Base-by-base conservation (phyloP, 2,797 vertebrate species). In the Oreonectes daqikongensis region DNA sequence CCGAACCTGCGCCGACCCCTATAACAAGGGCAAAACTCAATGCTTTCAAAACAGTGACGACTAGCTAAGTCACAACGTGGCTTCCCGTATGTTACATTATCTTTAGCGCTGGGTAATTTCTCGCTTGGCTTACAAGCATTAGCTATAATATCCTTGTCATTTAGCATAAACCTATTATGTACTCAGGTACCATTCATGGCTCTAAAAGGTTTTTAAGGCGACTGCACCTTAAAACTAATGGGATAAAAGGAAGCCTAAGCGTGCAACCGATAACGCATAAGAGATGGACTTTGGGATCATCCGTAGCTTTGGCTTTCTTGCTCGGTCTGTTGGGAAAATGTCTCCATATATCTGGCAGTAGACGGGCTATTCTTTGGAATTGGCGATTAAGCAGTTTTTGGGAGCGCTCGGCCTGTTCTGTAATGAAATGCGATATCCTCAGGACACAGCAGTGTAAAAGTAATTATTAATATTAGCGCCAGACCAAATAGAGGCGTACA, bases 41-140 rank as follows among this genome's bases (percentile, higher is more conserved):
- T 5, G n/a, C 72, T 72, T 67, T 18, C 48, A 35, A 69, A 75
- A 79, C 75, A 53, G 65, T 20, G 15, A 48, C 18, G 14, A 78
- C 48, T 55, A 24, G 35, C 67, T 72, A 78, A 78, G 67, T 75
- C 68, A 61, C 18, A 30, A 60, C 74, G 32, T 22, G 69, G 78
- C 75, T 78, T 55, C 74, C 70, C 42, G 46, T 81, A 83, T 83
- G 79, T 79, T 66, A 65, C 70, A 77, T 83, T 81, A 79, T 75
- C 65, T 84, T 80, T 70, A 78, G 80, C 44, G 35, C 67, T 11
- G 64, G 68, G 78, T 84, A 76, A 84, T 84, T 84, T 84, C 80
- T 82, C 80, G 79, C 80, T 80, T 82, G 84, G 76, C 84, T 85
- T 85, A 73, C 84, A 85, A 70, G 80, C 81, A 83, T 85, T 82